A percentile compares a stretch with the other conserved stretches of the same genome.
phyloP scores from a whole-genome alignment of 2,113 vertebrate species.

The Lucifuga dentata region DNA sequence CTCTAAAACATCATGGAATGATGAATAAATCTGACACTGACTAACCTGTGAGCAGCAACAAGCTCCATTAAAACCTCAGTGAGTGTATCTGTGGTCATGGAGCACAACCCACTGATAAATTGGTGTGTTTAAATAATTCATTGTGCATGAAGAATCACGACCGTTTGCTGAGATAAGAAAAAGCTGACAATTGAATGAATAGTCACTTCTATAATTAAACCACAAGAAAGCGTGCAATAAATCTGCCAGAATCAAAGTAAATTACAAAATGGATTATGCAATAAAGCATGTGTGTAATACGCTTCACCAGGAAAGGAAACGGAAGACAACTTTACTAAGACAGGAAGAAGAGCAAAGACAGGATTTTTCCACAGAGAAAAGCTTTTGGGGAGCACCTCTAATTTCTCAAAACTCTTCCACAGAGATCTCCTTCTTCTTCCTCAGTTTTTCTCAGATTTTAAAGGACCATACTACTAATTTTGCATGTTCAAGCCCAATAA shows the following conservation, averaged over 20 bases:
- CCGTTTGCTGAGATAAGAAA: constrained; percentile 15
- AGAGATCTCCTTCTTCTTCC: constrained; percentile 4
- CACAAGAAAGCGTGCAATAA: constrained; percentile 8
- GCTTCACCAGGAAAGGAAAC: not conserved
- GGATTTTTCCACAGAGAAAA: not conserved
- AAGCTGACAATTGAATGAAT: constrained; percentile 19
- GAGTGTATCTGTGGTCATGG: not conserved
- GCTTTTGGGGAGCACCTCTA: not conserved
- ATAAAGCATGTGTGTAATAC: not conserved
- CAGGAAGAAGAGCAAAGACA: not conserved
- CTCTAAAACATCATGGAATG: no score
- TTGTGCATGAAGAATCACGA: constrained; percentile 15
- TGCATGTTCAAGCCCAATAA: no score
- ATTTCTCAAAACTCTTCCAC: constrained; percentile 4
- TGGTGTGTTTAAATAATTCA: constrained; percentile 9
- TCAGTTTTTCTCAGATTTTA: no score
- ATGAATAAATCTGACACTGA: no score
- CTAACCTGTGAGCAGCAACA: no score
- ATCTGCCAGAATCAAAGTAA: constrained; percentile 14
- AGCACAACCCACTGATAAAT: not conserved
- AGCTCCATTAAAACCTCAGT: not conserved
- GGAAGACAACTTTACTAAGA: not conserved
- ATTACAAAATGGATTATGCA: not conserved
- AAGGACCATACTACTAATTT: no score
- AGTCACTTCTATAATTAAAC: constrained; percentile 36